phyloP scores from a whole-genome alignment of 2,888 invertebrate genomes.

The Plemyria rubiginata region DNA sequence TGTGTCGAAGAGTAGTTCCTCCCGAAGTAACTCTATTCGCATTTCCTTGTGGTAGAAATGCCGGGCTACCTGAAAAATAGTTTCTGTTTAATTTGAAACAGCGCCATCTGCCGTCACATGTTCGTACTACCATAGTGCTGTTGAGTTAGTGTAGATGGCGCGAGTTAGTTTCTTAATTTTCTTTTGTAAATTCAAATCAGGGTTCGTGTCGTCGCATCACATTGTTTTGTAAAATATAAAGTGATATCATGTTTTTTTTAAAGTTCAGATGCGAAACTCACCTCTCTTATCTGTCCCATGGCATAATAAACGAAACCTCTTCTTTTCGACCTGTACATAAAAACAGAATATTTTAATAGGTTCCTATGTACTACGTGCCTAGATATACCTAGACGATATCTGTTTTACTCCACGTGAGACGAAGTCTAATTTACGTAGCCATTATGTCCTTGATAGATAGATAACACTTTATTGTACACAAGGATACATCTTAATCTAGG shows the following conservation, averaged over 20 bases:
- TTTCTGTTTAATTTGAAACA: not conserved
- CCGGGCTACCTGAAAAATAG: slow-evolving; percentile 89
- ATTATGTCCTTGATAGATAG: too few relatives aligned
- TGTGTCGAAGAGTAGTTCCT: slow-evolving; percentile 94
- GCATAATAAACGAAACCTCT: slow-evolving; percentile 98
- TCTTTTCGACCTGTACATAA: slow-evolving; percentile 87
- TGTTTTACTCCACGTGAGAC: too few relatives aligned
- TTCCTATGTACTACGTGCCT: too few relatives aligned
- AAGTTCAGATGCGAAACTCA: slow-evolving; percentile 52
- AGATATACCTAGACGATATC: too few relatives aligned
- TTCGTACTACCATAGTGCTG: not conserved
- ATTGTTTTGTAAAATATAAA: too few relatives aligned
- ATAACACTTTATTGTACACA: too few relatives aligned
- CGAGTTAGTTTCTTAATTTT: not conserved
- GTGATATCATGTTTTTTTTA: too few relatives aligned
- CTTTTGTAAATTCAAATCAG: too few relatives aligned
- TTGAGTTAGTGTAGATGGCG: not conserved
- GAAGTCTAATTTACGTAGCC: too few relatives aligned
- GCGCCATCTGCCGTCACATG: not conserved
- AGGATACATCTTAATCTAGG: too few relatives aligned
- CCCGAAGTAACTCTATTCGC: slow-evolving; percentile 94
- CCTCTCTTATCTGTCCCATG: slow-evolving; percentile 97
- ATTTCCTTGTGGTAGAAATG: slow-evolving; percentile 98
- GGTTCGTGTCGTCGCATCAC: too few relatives aligned
- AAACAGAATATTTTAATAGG: not conserved